Conservation (phyloP, 2,797 vertebrate species). For the Passerculus sandwichensis region DNA sequence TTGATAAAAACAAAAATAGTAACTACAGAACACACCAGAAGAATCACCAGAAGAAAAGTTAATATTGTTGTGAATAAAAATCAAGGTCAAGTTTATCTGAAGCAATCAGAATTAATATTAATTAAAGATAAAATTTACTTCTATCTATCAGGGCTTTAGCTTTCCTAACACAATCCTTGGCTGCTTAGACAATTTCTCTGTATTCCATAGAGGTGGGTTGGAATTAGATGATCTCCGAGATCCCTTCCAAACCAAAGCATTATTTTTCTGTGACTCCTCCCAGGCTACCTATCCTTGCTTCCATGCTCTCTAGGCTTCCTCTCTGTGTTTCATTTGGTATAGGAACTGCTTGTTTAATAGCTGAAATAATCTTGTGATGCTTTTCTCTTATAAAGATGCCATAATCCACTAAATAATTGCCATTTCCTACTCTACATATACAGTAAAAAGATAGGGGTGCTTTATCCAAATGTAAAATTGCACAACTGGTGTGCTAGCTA, state of each 20-base stretch:
- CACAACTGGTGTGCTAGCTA: background rate
- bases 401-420: background rate
- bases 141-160: background rate
- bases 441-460: background rate
- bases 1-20: constrained; percentile 21
- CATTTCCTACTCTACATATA: background rate
- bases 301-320: background rate
- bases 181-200: background rate
- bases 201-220: background rate
- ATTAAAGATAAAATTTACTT: background rate
- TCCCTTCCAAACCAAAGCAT: background rate
- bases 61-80: background rate
- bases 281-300: background rate
- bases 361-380: background rate
- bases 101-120: background rate
- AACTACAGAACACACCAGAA: background rate
- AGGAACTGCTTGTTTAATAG: background rate
- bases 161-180: background rate
- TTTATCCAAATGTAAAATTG: background rate
- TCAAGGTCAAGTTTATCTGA: constrained; percentile 26
- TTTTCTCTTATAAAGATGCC: background rate
- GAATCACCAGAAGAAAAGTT: background rate
- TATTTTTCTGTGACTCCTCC: background rate
- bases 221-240: background rate
- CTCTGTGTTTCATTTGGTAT: background rate